Evolutionary conservation across 2,888 invertebrate species (phyloP), one percentile per base, ranked within the genome.

Genomic region (Pollenia griseotomentosa): DNA sequence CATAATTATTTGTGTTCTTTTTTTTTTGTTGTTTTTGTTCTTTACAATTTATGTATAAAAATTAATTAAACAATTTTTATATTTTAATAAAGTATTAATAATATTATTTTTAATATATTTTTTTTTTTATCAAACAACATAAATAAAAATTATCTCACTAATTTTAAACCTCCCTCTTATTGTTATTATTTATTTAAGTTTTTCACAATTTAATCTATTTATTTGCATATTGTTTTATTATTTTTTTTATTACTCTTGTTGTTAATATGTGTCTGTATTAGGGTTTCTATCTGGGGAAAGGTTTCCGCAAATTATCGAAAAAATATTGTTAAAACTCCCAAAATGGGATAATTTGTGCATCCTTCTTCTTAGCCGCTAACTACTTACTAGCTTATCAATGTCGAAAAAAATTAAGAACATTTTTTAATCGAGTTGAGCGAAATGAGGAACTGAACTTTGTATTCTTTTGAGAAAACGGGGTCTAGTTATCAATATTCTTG

Each of bases 61-160:
- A 83, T 88, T 86, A 85, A 86, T 87, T 84, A 81, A 87, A 84
- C 59, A 87, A 80, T 79, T 82, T 33, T 82, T 48, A 75, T 74
- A 79, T 79, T 71, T 82, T 75, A 78, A 87, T 71, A 53, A 85
- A 79, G 70, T 75, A 79, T 82, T 85, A 85, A 74, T 80, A 73
- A 81, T 77, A 78, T 66, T 81, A 42, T 57, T 70, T 85, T 63
- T 71, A 77, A 68, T 59, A 84, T 48, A 40, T 78, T 66, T 59
- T 78, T 66, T 57, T 16, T 75, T 73, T 71, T 79, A 53, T 73
- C 68, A 81, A 83, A 86, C 61, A 87, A 86, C 66, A 86, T 78
- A 85, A 88, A 79, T 75, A 87, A 81, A 83, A 80, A 80, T 48
- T 83, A 85, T 84, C 73, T 74, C 74, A 51, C 81, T 66, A 84